Evolutionary conservation across 1,140 invertebrate genomes (phyloP).

Genomic region (Uloborus diversus): DNA sequence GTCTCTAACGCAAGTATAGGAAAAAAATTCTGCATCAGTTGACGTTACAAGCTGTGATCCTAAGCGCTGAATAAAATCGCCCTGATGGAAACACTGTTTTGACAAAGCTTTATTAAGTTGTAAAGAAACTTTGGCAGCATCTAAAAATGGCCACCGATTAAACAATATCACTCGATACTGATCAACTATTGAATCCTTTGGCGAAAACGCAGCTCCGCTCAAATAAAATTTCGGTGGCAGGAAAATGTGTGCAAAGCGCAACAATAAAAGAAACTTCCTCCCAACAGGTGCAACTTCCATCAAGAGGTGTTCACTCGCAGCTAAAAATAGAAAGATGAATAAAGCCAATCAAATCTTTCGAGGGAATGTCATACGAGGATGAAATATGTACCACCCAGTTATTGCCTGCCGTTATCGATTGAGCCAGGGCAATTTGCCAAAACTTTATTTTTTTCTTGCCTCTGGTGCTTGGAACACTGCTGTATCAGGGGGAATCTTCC

Average conservation of each 20-base stretch:
- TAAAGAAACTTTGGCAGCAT: too few species aligned
- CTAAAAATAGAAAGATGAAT: constrained; percentile 44
- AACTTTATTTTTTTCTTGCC: constrained; percentile 15
- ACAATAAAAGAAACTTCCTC: not conserved
- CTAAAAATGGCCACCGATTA: too few species aligned
- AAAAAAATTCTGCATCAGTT: too few species aligned
- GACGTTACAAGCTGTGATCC: too few species aligned
- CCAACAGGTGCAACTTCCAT: constrained; percentile 25
- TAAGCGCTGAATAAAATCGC: too few species aligned
- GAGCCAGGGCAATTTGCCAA: constrained; percentile 12
- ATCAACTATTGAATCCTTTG: too few species aligned
- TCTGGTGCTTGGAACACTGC: not conserved
- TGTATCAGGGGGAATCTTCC: not conserved
- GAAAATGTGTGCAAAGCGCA: not conserved
- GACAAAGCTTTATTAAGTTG: too few species aligned
- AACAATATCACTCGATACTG: too few species aligned
- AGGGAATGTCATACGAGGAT: constrained; percentile 7
- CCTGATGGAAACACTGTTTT: too few species aligned
- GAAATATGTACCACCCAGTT: constrained; percentile 15
- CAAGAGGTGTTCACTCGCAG: constrained; percentile 3
- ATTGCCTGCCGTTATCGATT: constrained; percentile 29
- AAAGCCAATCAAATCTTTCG: constrained; percentile 30
- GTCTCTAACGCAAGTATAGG: too few species aligned
- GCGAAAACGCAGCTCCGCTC: too few species aligned
- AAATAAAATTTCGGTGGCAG: too few species aligned